Base-by-base conservation (phyloP, 2,113 vertebrate species). In the Cyanoderma ruficeps region DNA sequence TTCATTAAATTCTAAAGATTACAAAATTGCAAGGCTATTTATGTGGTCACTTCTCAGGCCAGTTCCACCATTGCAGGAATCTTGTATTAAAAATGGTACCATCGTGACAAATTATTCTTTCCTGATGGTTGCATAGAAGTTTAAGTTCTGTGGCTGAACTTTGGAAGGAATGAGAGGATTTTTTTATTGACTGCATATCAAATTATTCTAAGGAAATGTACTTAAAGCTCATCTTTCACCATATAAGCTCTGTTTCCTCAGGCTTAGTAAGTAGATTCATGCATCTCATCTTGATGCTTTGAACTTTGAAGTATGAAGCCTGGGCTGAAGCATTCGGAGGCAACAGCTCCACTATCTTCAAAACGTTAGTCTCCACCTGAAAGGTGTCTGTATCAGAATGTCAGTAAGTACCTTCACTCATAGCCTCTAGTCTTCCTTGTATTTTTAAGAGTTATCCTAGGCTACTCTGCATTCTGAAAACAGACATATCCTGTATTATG, bases 1-100 rank as follows among this genome's bases (percentile, higher is more conserved):
- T 97, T 97, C 92, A 96, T 96, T 76, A 82, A 64, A 94, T 89
- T 90, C 80, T 96, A 53, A 94, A 86, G 85, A 94, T 88, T 88
- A 74, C 93, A 94, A 75, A 86, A 87, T 85, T 95, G 70, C 76
- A 72, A 84, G 69, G 83, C 90, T 96, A 84, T 95, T 96, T 94
- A 81, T 92, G 83, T 7, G 6, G 72, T 90, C 68, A 33, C 27
- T 87, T 94, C 92, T 81, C 69, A 86, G 74, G 53, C 90, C 74
- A 61, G 3, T 87, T 84, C 61, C 49, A 90, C 83, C 80, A 89
- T 9, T 92, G 76, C 72, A 95, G 92, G 88, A 96, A 89, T 82
- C 76, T 75, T 77, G 44, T 67, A 31, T 83, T 93, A 81, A 81
- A 77, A 89, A 81, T 81, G 89, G 47, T 83, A 60, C 60, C 79